Conservation (phyloP, 2,113 vertebrate genomes). For the Athene cunicularia region DNA sequence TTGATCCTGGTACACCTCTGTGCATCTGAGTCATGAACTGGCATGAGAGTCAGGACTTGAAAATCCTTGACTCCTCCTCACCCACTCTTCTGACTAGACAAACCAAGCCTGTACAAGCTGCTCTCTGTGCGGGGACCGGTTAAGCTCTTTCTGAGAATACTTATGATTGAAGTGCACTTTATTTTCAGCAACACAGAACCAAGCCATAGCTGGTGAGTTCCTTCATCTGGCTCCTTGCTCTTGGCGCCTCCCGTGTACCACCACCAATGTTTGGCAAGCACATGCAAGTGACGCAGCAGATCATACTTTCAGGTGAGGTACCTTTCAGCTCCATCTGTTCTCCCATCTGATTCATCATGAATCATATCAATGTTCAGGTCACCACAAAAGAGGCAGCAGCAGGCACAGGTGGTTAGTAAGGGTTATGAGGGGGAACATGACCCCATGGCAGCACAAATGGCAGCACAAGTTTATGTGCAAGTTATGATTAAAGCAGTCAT, state of each 20-base stretch:
- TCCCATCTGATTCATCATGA: neutral
- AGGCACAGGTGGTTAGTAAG: neutral
- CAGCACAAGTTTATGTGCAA: neutral
- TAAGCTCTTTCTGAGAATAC: neutral
- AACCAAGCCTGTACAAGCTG: neutral
- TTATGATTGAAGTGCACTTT: neutral
- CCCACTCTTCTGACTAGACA: neutral
- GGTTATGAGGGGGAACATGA: neutral
- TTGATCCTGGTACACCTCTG: neutral
- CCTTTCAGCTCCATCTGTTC: neutral
- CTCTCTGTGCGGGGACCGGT: neutral
- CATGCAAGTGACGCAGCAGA: neutral
- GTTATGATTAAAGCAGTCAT: neutral
- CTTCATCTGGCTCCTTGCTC: neutral
- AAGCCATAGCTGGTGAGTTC: neutral
- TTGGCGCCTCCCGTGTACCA: neutral
- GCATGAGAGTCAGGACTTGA: neutral
- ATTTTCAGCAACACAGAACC: neutral
- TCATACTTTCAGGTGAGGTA: neutral
- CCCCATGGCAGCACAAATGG: neutral
- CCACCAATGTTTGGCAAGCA: neutral
- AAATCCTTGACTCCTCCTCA: neutral
- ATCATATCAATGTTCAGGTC: neutral
- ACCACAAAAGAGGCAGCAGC: neutral
- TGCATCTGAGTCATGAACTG: conserved; percentile 15